Evolutionary conservation across 1,140 invertebrate genomes (phyloP).

Genomic region (Araneus ventricosus): DNA sequence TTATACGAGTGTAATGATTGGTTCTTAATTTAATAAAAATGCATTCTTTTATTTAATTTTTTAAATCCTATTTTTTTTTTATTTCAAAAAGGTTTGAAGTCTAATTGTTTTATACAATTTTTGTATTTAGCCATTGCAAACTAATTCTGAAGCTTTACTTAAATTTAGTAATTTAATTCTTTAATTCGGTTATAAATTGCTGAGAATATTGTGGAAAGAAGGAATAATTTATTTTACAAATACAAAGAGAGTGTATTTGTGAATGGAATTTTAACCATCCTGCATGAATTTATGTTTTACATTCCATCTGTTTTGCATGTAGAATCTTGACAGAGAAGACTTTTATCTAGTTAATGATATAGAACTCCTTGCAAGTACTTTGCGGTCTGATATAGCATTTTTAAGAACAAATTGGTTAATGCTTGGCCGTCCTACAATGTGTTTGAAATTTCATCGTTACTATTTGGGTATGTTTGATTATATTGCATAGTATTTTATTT

Average conservation of each 20-base stretch:
- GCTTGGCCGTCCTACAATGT: constrained; percentile 92
- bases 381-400: constrained; percentile 93
- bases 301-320: constrained; percentile 76
- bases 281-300: background rate
- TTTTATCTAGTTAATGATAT: constrained; percentile 96
- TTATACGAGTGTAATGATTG: too few species aligned
- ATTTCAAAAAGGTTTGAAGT: too few species aligned
- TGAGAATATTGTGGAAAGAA: background rate
- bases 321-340: constrained; percentile 96
- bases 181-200: background rate
- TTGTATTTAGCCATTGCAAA: too few species aligned
- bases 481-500: background rate
- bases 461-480: constrained; percentile 77
- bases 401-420: constrained; percentile 95
- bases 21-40: too few species aligned
- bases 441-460: constrained; percentile 82
- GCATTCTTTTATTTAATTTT: too few species aligned
- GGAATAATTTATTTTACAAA: too few species aligned
- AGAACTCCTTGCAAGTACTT: constrained; percentile 91
- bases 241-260: background rate
- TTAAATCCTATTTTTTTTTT: too few species aligned
- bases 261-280: background rate
- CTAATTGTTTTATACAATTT: too few species aligned
- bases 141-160: too few species aligned
- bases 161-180: too few species aligned